These are phyloP conservation scores for Epizoanthus stellaris DNA, from an alignment of 92 coral and sea anemone genomes.

Conservation along the genomic window DNA sequence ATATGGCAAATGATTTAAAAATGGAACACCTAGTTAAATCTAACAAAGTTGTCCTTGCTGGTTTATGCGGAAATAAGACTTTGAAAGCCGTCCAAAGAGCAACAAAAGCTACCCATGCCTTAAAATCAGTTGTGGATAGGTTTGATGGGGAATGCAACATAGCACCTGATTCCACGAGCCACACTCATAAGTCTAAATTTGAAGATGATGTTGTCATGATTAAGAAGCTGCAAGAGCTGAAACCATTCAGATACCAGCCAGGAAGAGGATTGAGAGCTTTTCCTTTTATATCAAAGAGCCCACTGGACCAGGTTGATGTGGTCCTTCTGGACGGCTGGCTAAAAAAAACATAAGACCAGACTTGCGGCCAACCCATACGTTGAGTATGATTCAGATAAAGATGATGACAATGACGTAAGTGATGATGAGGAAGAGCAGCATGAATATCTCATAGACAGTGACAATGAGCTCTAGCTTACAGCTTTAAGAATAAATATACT, in stretches of 20 bases:
- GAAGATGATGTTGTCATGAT: slow-evolving; percentile 66
- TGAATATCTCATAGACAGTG: no score
- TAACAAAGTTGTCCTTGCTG: slow-evolving; percentile 56
- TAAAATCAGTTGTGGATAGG: slow-evolving; percentile 39
- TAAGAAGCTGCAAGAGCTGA: slow-evolving; percentile 25
- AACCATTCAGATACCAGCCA: slow-evolving; percentile 32
- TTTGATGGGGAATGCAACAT: slow-evolving; percentile 48
- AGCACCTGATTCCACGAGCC: slow-evolving; percentile 49
- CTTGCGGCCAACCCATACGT: slow-evolving; percentile 20
- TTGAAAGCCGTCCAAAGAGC: slow-evolving; percentile 59
- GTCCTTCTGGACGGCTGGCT: slow-evolving; percentile 53
- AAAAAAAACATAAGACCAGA: slow-evolving; percentile 40
- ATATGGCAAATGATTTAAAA: slow-evolving; percentile 70
- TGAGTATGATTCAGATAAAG: slow-evolving; percentile 24
- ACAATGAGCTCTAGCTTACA: not conserved
- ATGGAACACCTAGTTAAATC: slow-evolving; percentile 65
- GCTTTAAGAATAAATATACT: not conserved
- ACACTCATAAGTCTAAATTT: slow-evolving; percentile 46
- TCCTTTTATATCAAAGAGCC: slow-evolving; percentile 49
- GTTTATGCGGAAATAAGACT: slow-evolving; percentile 62
- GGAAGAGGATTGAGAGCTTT: slow-evolving; percentile 48
- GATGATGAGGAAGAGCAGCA: slow-evolving; percentile 4
- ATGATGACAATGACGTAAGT: slow-evolving; percentile 23
- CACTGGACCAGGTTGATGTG: slow-evolving; percentile 58
- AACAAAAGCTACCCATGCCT: slow-evolving; percentile 49